Base-by-base conservation (phyloP, 1,140 invertebrate genomes). In the Scaptomyza montana region DNA sequence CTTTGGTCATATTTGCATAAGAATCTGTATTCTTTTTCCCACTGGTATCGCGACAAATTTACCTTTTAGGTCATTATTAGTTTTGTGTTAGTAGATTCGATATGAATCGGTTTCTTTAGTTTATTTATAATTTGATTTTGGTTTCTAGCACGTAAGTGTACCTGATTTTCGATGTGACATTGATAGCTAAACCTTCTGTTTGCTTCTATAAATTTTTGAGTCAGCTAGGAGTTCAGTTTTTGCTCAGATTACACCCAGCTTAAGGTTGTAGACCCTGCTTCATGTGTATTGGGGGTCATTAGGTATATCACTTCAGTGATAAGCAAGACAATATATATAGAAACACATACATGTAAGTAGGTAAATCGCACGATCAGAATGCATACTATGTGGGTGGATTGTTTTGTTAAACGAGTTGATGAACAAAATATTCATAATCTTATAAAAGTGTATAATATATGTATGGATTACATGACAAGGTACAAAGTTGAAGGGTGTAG, bases 211-310 rank as follows among this genome's bases (percentile, higher is more conserved):
- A 16, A 16, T 10, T n/a, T 16, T 33, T 36, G 28, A 56, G 36
- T 53, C 54, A 56, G 39, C 54, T 65, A 53, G 39, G 57, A 61
- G 65, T 46, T 66, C 62, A 41, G 30, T 49, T 63, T 69, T 36
- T 51, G 36, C 51, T 21, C 47, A 16, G 50, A 45, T 51, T 53
- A 19, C 49, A 51, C 4, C 28, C 21, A 55, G 51, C 33, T 36
- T 7, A 49, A 72, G 69, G 63, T 60, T 60, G 41, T 53, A 60
- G 69, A 67, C 63, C 55, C 41, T 36, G 67, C 10, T 41, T 36
- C 8, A 28, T 56, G 43, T 45, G 12, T 21, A 28, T 10, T 47
- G 43, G 47, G 30, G 69, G 64, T 72, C 69, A 72, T 19, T 13
- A 33, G 69, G 63, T 67, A 43, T 56, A 54, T 46, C 39, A n/a